Percentiles rank a stretch among this genome's conserved stretches.
These are phyloP conservation scores for Eulemur albifrons DNA, from an alignment of 2,797 vertebrate species.

Conservation along the genomic window DNA sequence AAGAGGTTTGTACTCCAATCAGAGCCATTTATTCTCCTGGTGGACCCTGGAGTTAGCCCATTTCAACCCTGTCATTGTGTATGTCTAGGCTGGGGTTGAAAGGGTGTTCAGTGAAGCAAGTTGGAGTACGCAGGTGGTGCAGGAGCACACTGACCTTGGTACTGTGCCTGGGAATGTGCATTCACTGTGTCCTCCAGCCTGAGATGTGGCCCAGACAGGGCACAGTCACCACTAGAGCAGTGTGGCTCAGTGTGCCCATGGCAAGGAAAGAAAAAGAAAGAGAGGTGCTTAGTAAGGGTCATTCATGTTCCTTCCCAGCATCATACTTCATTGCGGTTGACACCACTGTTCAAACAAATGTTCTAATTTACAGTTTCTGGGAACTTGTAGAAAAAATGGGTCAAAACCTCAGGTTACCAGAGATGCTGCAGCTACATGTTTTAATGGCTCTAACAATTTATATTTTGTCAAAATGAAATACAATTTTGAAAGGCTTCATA, in stretches of 20 bases:
- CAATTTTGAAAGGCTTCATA: constrained; percentile 51
- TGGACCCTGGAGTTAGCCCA: background rate
- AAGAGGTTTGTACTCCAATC: background rate
- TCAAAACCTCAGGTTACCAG: constrained; percentile 29
- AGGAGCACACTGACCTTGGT: background rate
- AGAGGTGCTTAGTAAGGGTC: background rate
- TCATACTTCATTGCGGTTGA: background rate
- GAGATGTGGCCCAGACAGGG: background rate
- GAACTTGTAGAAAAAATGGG: constrained; percentile 32
- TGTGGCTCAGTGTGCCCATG: background rate
- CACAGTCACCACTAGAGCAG: background rate
- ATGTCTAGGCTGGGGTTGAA: background rate
- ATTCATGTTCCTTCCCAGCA: background rate
- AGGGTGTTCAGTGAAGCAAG: background rate
- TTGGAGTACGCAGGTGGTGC: background rate
- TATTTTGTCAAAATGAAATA: constrained; percentile 65
- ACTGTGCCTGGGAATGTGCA: background rate
- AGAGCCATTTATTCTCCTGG: background rate
- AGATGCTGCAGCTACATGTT: constrained; percentile 24
- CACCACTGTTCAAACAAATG: background rate
- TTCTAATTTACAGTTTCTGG: constrained; percentile 43
- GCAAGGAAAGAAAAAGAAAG: background rate
- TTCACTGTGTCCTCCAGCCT: background rate
- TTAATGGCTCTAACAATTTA: constrained; percentile 30
- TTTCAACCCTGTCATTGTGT: background rate